Evolutionary conservation across 2,888 invertebrate species (phyloP).

Genomic region (Torymus tubicola): DNA sequence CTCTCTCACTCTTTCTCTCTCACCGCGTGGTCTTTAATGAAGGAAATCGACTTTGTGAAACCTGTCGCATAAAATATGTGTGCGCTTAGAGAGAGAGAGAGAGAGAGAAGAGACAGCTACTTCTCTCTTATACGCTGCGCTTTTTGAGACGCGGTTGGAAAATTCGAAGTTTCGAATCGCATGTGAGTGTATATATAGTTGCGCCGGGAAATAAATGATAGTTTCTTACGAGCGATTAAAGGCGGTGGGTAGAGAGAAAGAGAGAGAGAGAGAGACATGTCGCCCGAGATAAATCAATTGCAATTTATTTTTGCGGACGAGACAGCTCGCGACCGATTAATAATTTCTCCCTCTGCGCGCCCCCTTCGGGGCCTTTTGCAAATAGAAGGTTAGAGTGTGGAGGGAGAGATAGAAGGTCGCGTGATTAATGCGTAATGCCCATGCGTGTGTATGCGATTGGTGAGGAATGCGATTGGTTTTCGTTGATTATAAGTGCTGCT

Average conservation of each 20-base stretch:
- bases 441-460: too few relatives aligned
- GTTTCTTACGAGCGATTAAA: constrained; percentile 8
- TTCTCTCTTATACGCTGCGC: neutral
- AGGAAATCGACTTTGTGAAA: constrained; percentile 55
- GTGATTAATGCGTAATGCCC: constrained; percentile 46
- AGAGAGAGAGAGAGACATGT: neutral
- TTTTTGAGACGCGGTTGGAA: constrained; percentile 17
- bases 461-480: too few relatives aligned
- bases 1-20: constrained; percentile 36
- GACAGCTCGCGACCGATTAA: constrained; percentile 26
- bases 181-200: too few relatives aligned
- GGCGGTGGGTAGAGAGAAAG: too few relatives aligned
- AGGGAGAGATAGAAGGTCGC: neutral
- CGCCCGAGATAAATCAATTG: constrained; percentile 44
- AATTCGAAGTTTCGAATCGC: constrained; percentile 19
- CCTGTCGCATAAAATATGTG: constrained; percentile 42
- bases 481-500: too few relatives aligned
- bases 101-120: too few relatives aligned
- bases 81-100: too few relatives aligned
- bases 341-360: constrained; percentile 13
- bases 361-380: neutral
- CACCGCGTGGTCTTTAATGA: constrained; percentile 47
- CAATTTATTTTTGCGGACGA: constrained; percentile 32
- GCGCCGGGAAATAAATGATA: constrained; percentile 15
- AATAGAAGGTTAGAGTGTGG: neutral